phyloP scores from a whole-genome alignment of 2,113 vertebrate species.

The Prietella phreatophila region DNA sequence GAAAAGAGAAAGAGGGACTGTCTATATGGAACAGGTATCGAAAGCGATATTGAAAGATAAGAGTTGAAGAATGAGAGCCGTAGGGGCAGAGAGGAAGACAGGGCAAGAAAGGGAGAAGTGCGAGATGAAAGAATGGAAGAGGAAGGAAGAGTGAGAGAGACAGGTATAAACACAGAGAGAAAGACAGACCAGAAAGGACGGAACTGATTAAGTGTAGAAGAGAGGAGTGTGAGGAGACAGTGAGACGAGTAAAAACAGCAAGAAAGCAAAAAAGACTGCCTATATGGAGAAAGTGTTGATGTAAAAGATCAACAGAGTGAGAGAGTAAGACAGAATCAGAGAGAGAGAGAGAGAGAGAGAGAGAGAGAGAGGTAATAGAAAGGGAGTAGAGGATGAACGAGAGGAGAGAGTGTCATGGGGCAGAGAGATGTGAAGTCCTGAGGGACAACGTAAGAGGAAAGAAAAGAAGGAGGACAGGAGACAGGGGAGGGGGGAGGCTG shows the following conservation, averaged over 20 bases:
- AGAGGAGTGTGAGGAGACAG: background rate
- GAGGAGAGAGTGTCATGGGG: slow-evolving; percentile 1
- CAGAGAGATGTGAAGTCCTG: slow-evolving; percentile 32
- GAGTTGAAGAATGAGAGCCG: background rate
- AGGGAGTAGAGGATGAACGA: slow-evolving; percentile 3
- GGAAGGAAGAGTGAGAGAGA: too few species aligned
- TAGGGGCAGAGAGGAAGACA: background rate
- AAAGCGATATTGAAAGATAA: background rate
- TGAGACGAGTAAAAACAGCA: background rate
- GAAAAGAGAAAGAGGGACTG: background rate
- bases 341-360: slow-evolving; percentile 28
- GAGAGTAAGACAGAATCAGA: background rate
- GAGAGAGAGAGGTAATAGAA: slow-evolving; percentile 44
- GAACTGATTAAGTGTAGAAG: background rate
- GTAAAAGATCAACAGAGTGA: slow-evolving; percentile 17
- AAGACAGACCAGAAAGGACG: background rate
- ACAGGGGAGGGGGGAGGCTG: slow-evolving; percentile 36
- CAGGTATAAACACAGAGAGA: background rate
- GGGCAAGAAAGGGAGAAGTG: background rate
- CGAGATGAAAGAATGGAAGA: background rate
- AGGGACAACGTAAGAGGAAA: slow-evolving; percentile 41
- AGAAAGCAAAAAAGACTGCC: background rate
- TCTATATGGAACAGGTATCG: background rate
- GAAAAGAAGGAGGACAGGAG: slow-evolving; percentile 32
- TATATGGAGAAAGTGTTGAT: background rate